Evolutionary conservation across 2,888 invertebrate genomes (phyloP), one percentile per base, ranked within the genome.

Genomic region (Rambutsinella grinnellia): DNA sequence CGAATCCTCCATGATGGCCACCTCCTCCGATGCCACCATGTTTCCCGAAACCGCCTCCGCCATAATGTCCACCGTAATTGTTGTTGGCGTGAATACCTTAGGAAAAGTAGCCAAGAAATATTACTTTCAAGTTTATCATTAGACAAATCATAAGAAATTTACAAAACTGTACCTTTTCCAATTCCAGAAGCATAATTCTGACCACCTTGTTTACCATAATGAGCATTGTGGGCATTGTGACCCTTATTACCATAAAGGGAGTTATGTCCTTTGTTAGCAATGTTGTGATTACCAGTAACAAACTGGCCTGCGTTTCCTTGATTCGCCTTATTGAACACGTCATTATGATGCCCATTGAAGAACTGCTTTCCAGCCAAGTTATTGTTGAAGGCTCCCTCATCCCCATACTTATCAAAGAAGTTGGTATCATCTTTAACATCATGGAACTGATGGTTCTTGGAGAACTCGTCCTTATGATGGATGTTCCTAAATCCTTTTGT

Each of bases 371-470:
- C 83, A 36, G 78, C 75, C 2, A 69, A 66, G 58, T 81, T 79
- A 44, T 81, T 83, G 51, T 81, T 80, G 67, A 83, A 83, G 21
- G 81, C 81, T 26, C 83, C 83, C 63, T 83, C 83, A 63, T 83
- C 83, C 24, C 83, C 83, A 58, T 78, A 83, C 54, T 81, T 80
- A 76, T 81, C 79, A 61, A 77, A 81, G 75, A 81, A 83, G 68
- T 81, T 78, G 19, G 72, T 78, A 13, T 72, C 79, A 21, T 83
- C 75, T 66, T 81, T 81, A 27, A 75, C 71, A 63, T 83, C 83
- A 57, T 83, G 83, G 79, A 83, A 83, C 26, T 69, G 62, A n/a
- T 83, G 83, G 44, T 62, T 75, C 62, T 83, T 83, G 60, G 67
- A 69, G 70, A 78, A 83, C 63, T 83, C 83, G 51, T 83, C 81